phyloP scores from a whole-genome alignment of 1,140 invertebrate genomes.

The Nasonia longicornis region DNA sequence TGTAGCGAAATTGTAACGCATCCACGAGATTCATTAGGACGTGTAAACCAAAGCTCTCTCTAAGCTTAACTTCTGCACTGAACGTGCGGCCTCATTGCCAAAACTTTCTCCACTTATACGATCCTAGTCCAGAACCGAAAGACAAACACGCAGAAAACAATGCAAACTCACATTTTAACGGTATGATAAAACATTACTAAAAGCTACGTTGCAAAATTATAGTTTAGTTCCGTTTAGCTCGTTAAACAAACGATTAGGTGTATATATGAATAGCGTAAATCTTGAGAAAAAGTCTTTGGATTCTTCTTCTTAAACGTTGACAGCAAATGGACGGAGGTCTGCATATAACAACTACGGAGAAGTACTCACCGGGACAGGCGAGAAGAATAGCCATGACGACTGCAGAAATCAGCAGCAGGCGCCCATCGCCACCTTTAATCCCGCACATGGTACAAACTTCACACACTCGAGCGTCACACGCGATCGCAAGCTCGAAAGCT shows the following conservation, averaged over 20 bases:
- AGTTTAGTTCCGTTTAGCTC: too few species aligned
- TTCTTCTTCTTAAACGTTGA: too few species aligned
- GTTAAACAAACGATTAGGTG: too few species aligned
- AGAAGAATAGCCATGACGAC: neutral
- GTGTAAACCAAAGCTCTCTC: neutral
- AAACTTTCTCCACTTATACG: neutral
- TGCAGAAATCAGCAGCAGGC: neutral
- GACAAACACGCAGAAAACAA: neutral
- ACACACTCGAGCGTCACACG: neutral
- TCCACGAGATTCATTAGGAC: neutral
- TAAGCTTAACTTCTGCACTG: neutral
- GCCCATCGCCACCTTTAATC: neutral
- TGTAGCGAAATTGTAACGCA: neutral
- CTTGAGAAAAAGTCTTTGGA: too few species aligned
- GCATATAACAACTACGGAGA: neutral
- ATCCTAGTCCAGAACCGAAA: neutral
- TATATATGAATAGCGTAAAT: too few species aligned
- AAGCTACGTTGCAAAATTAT: too few species aligned
- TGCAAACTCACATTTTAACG: neutral
- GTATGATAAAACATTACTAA: too few species aligned
- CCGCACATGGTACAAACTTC: slow-evolving; percentile 13
- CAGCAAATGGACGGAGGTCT: too few species aligned
- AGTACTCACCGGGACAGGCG: slow-evolving; percentile 27
- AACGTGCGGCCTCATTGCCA: neutral
- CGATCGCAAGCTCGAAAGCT: slow-evolving; percentile 28